Evolutionary conservation across 2,888 invertebrate genomes (phyloP).

Genomic region (Belgica antarctica): DNA sequence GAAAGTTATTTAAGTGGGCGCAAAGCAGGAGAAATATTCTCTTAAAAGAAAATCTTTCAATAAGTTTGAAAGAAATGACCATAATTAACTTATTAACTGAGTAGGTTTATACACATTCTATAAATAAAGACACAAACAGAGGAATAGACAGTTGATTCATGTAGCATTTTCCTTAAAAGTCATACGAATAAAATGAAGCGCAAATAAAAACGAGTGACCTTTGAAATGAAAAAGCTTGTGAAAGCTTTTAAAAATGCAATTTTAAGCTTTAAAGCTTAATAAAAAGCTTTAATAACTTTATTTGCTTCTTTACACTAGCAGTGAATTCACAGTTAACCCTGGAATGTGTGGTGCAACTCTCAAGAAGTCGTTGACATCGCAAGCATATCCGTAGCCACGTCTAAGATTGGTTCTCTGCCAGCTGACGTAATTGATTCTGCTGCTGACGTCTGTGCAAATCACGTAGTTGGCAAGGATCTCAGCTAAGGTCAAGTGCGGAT

Average conservation of each 20-base stretch:
- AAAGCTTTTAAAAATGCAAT: background rate
- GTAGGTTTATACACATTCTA: no score
- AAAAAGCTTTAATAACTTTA: background rate
- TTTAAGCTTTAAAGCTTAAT: background rate
- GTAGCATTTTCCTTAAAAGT: background rate
- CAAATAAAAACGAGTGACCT: no score
- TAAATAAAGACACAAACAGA: no score
- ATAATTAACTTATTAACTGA: no score
- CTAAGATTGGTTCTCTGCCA: constrained; percentile 50
- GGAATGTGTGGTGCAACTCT: constrained; percentile 49
- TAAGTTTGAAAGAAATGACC: no score
- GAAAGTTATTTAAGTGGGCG: background rate
- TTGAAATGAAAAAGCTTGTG: background rate
- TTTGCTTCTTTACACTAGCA: constrained; percentile 9
- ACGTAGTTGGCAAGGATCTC: constrained; percentile 50
- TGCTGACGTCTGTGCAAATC: constrained; percentile 56
- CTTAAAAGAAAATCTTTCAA: no score
- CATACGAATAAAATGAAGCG: no score
- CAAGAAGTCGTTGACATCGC: constrained; percentile 50
- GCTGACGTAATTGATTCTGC: constrained; percentile 57
- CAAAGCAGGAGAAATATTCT: background rate
- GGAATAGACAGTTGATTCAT: background rate
- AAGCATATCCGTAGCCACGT: constrained; percentile 52
- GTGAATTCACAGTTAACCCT: background rate
- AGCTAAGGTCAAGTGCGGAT: constrained; percentile 50